A percentile compares a stretch with the other conserved stretches of the same genome.
Evolutionary conservation across 2,797 vertebrate genomes (phyloP).

Genomic region (Falco columbarius): DNA sequence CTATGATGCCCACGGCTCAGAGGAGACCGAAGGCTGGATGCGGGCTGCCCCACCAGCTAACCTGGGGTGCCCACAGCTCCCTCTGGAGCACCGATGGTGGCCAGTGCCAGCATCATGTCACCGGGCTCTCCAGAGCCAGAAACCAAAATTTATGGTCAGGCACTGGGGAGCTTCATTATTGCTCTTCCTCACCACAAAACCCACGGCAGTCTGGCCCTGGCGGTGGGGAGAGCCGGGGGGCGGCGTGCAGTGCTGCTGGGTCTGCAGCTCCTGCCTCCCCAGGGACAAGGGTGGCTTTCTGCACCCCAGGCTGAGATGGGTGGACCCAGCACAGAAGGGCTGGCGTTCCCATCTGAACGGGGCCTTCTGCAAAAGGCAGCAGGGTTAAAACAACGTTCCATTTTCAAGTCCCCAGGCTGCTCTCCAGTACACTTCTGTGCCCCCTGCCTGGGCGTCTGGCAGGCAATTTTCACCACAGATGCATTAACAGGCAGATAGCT

Average conservation of each 20-base stretch:
- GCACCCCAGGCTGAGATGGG: accelerated
- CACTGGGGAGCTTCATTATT: not conserved
- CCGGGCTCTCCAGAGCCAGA: not conserved
- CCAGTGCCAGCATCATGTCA: not conserved
- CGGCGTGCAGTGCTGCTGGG: not conserved
- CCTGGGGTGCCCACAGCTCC: not conserved
- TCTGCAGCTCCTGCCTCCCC: not conserved
- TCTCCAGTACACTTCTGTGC: not conserved
- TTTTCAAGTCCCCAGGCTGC: not conserved
- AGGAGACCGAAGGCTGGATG: not conserved
- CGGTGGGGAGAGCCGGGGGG: not conserved
- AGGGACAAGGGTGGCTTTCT: not conserved
- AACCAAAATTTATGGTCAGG: not conserved
- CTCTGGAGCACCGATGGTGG: not conserved
- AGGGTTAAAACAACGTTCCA: not conserved
- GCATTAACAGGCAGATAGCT: not conserved
- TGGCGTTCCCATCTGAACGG: not conserved
- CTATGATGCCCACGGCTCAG: not conserved
- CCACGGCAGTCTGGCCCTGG: accelerated
- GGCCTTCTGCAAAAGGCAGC: not conserved
- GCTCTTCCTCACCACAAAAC: not conserved
- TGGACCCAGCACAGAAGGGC: not conserved
- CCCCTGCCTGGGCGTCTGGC: not conserved
- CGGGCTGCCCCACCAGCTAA: not conserved
- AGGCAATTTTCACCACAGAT: not conserved